These are phyloP conservation scores for Argyrosomus japonicus DNA, from an alignment of 2,113 vertebrate genomes.

Conservation along the genomic window DNA sequence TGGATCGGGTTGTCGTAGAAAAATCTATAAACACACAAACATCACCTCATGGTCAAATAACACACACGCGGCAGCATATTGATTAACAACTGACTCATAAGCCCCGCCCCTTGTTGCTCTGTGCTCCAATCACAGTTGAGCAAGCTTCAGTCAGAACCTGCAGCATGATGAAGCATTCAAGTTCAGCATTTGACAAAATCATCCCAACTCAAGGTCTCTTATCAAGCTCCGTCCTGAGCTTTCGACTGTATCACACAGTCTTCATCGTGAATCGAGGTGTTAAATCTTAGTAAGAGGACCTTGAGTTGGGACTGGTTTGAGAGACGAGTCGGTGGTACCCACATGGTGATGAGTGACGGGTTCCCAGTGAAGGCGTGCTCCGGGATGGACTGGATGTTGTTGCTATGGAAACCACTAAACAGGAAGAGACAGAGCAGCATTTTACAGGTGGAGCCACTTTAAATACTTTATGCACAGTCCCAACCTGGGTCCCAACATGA, in stretches of 20 bases:
- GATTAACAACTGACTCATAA: too few species aligned
- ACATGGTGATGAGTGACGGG: constrained; percentile 93
- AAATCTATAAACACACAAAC: constrained; percentile 81
- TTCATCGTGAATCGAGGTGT: too few species aligned
- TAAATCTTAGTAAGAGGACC: background rate
- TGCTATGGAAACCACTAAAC: constrained; percentile 92
- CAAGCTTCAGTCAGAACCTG: too few species aligned
- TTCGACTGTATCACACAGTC: background rate
- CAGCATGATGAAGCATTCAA: background rate
- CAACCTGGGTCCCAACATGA: too few species aligned
- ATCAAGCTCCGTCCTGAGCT: background rate
- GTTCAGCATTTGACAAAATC: background rate
- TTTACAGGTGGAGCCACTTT: too few species aligned
- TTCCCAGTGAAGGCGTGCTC: constrained; percentile 92
- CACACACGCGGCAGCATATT: background rate
- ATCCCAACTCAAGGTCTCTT: background rate
- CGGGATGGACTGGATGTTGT: constrained; percentile 93
- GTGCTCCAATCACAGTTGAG: too few species aligned
- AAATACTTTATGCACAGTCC: too few species aligned
- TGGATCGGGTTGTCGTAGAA: constrained; percentile 96
- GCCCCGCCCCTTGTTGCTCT: too few species aligned
- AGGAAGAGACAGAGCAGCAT: constrained; percentile 2
- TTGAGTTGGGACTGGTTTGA: background rate
- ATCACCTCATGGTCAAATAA: background rate
- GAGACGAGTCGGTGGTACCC: constrained; percentile 68